Evolutionary conservation across 2,797 vertebrate genomes (phyloP).

Genomic region (Tauraco hartlaubi): DNA sequence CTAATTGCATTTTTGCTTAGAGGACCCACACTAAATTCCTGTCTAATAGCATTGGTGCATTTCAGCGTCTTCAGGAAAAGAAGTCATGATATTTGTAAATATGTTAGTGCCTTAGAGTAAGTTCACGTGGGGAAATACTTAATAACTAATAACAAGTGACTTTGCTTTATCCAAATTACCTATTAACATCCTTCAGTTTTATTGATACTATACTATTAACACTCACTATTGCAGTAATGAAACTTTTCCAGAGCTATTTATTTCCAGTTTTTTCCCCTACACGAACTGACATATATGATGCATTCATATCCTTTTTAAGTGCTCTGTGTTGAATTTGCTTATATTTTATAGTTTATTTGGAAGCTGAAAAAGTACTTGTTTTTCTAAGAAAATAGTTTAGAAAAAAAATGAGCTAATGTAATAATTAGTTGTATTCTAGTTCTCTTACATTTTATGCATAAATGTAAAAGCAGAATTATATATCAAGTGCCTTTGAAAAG

Average conservation of each 20-base stretch:
- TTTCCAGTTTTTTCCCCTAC: background rate
- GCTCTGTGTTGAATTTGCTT: background rate
- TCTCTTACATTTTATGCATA: background rate
- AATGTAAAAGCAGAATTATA: background rate
- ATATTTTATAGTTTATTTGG: background rate
- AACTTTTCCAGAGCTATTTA: background rate
- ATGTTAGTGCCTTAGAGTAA: background rate
- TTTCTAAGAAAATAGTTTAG: background rate
- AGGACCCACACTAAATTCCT: background rate
- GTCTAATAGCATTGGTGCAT: background rate
- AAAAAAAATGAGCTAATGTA: background rate
- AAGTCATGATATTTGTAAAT: background rate
- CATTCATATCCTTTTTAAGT: background rate
- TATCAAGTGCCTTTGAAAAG: background rate
- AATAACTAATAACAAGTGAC: background rate
- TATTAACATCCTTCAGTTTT: constrained; percentile 7
- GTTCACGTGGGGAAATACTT: background rate
- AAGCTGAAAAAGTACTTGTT: background rate
- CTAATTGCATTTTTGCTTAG: background rate
- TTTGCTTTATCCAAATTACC: background rate
- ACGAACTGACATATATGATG: background rate
- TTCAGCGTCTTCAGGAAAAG: background rate
- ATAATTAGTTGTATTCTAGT: background rate
- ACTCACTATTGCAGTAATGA: background rate
- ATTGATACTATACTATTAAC: background rate